Base-by-base conservation (phyloP, 2,888 invertebrate genomes). In the Callyntrura guangdongensis region DNA sequence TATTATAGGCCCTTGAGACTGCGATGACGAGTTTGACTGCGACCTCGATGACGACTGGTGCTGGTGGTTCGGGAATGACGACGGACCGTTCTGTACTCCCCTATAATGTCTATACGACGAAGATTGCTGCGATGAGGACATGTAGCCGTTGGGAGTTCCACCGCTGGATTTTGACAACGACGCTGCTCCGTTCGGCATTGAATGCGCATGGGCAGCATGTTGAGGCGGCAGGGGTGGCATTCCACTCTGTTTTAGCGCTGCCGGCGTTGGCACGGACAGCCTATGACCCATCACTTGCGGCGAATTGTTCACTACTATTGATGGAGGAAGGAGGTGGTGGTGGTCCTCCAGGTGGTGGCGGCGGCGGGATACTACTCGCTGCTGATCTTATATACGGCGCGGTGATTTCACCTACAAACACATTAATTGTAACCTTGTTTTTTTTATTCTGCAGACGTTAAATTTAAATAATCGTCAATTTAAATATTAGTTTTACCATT, bases 181-280 rank as follows among this genome's bases (percentile, higher is more conserved):
- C 1, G 86, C 25, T 8, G 56, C 82, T 45, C 82, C 89, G 53
- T 86, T 85, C 27, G 69, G 59, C 22, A 25, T 49, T 27, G 25
- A 1, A 4, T 86, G 53, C 11, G 53, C 36, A 36, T 36, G 36
- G 3, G 36, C 2, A 2, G 36, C 36, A 36, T 83, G 45, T 11
- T 87, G 90, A 14, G 87, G 64, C 3, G 94, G 93, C 14, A 93
- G 90, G 5, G 94, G 93, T 22, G 94, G 93, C 92, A 93, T 93
- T 49, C 93, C 93, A 56, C 91, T 91, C 84, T 94, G 94, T 72
- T 94, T 94, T 45, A 92, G 64, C 1, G 94, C 93, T 9, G 91
- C 94, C 45, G 92, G 90, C 9, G 94, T 94, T 83, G 94, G 94
- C 53, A 93, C 92, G 11, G 93, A 94, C 1, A 93, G 67, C 47